phyloP scores from a whole-genome alignment of 2,888 invertebrate genomes.

The Alsophila aescularia region DNA sequence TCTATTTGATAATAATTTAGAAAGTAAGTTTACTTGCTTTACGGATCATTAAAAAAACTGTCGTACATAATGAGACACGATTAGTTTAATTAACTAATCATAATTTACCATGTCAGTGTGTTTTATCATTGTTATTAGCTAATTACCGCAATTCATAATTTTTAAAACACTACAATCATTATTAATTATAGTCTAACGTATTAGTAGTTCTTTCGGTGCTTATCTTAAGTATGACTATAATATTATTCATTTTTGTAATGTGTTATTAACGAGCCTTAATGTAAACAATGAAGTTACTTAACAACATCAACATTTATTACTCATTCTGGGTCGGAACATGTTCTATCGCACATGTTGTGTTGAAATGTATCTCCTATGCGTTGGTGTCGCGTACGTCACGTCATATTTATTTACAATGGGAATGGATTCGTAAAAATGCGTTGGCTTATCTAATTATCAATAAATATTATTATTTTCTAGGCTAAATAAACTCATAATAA shows the following conservation, averaged over 20 bases:
- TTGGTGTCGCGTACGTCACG: slow-evolving; percentile 5
- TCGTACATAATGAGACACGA: no score
- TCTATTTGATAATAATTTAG: no score
- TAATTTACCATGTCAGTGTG: not conserved
- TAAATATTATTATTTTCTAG: not conserved
- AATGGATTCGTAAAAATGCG: not conserved
- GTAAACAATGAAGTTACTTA: slow-evolving; percentile 25
- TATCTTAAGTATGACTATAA: slow-evolving; percentile 17
- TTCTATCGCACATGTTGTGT: slow-evolving; percentile 7
- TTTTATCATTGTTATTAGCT: slow-evolving; percentile 3
- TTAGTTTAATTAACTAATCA: not conserved
- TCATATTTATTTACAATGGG: not conserved
- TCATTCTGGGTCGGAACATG: slow-evolving; percentile 19
- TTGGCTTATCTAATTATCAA: not conserved
- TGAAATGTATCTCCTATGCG: slow-evolving; percentile 9
- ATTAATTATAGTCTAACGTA: not conserved
- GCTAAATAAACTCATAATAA: no score
- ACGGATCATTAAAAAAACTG: no score
- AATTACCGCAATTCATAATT: slow-evolving; percentile 6
- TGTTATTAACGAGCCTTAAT: slow-evolving; percentile 5
- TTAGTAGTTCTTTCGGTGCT: not conserved
- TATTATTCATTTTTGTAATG: not conserved
- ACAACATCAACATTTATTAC: slow-evolving; percentile 5
- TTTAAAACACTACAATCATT: not conserved
- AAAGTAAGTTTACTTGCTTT: no score